Evolutionary conservation across 2,888 invertebrate species (phyloP).

Genomic region (Dioctria linearis): DNA sequence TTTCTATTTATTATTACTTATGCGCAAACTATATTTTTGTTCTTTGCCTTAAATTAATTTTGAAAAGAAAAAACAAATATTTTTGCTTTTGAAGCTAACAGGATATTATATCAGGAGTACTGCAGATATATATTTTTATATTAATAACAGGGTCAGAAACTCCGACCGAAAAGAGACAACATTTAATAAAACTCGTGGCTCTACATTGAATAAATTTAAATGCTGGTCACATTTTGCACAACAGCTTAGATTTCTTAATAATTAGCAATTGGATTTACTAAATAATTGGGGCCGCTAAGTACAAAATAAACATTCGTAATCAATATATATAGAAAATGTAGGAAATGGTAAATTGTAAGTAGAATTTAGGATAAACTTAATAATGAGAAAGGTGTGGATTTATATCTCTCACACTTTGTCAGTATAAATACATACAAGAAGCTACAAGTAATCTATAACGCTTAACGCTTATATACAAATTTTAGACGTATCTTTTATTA

Average conservation of each 20-base stretch:
- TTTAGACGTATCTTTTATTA: constrained; percentile 37
- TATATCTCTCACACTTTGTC: constrained; percentile 21
- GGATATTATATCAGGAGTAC: too few species aligned
- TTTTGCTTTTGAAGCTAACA: constrained; percentile 10
- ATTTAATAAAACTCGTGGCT: background rate
- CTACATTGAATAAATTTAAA: background rate
- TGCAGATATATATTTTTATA: background rate
- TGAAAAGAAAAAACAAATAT: background rate
- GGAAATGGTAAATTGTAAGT: constrained; percentile 7
- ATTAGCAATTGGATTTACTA: background rate
- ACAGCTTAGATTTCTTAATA: background rate
- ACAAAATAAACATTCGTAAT: constrained; percentile 42
- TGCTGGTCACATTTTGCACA: background rate
- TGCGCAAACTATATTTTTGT: constrained; percentile 16
- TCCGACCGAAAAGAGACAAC: background rate
- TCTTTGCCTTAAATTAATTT: constrained; percentile 6
- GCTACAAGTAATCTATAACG: constrained; percentile 12
- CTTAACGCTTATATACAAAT: constrained; percentile 48
- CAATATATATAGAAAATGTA: constrained; percentile 7
- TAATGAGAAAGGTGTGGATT: constrained; percentile 15
- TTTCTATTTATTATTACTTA: constrained; percentile 39
- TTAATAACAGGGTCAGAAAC: background rate
- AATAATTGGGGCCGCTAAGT: constrained; percentile 20
- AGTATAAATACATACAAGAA: background rate
- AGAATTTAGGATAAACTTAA: constrained; percentile 26